A percentile compares a stretch with the other conserved stretches of the same genome.
These are phyloP conservation scores for Porphyrio hochstetteri DNA, from an alignment of 2,113 vertebrate species.

Conservation along the genomic window DNA sequence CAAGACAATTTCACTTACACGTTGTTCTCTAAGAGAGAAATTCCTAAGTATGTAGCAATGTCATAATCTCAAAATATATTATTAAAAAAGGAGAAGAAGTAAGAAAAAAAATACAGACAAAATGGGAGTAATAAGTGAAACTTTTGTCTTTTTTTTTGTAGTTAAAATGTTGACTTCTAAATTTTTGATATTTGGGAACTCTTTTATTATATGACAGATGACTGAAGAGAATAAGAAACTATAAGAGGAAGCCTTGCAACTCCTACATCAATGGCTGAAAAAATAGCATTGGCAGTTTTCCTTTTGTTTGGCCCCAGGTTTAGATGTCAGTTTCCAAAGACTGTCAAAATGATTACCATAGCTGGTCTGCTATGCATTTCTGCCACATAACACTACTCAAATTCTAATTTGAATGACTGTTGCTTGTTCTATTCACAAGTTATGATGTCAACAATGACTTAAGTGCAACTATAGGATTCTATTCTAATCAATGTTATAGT, in stretches of 20 bases:
- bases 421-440: background rate
- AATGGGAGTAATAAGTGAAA: background rate
- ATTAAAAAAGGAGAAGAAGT: background rate
- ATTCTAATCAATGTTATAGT: background rate
- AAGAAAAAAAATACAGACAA: background rate
- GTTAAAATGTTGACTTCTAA: background rate
- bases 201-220: background rate
- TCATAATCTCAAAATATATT: background rate
- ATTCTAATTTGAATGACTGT: background rate
- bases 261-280: background rate
- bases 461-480: background rate
- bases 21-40: background rate
- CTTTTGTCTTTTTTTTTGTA: background rate
- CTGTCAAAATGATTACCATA: background rate
- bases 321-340: background rate
- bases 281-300: background rate
- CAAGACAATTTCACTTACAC: background rate
- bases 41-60: background rate
- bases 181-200: background rate
- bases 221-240: fast-evolving
- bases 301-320: background rate
- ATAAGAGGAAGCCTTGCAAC: fast-evolving
- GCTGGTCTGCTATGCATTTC: background rate
- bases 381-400: background rate
- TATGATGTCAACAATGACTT: background rate